These are phyloP conservation scores for Matsumyia berberina DNA, from an alignment of 2,888 invertebrate genomes.

Conservation along the genomic window DNA sequence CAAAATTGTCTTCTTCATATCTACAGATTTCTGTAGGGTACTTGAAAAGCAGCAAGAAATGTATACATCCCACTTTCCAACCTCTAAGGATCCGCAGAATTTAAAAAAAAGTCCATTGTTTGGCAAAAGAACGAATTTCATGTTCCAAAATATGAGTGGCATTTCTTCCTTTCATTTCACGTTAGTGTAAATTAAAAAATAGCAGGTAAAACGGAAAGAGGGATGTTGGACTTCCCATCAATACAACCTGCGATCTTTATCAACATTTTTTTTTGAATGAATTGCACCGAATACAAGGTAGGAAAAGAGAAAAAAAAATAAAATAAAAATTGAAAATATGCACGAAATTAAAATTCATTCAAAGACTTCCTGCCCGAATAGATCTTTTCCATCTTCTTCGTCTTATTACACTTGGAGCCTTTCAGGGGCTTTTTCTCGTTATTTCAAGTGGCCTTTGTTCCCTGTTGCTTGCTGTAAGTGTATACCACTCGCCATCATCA, in stretches of 20 bases:
- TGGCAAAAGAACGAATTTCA: slow-evolving; percentile 54
- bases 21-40: no score
- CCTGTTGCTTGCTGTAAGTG: slow-evolving; percentile 66
- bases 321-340: slow-evolving; percentile 67
- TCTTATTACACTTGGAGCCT: slow-evolving; percentile 58
- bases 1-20: no score
- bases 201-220: slow-evolving; percentile 41
- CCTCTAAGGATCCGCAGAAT: neutral
- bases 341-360: slow-evolving; percentile 76
- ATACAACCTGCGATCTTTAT: slow-evolving; percentile 50
- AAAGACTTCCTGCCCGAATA: slow-evolving; percentile 71
- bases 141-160: slow-evolving; percentile 68
- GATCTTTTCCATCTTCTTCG: slow-evolving; percentile 43
- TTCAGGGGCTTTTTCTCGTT: slow-evolving; percentile 71
- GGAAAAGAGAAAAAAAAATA: slow-evolving; percentile 12
- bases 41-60: neutral
- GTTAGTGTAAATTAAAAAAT: slow-evolving; percentile 62
- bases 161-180: slow-evolving; percentile 55
- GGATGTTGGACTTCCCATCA: slow-evolving; percentile 20
- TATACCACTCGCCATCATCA: slow-evolving; percentile 63
- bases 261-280: slow-evolving; percentile 51
- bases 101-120: slow-evolving; percentile 12
- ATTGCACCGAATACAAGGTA: slow-evolving; percentile 42
- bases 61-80: neutral
- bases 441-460: slow-evolving; percentile 76